phyloP scores from a whole-genome alignment of 2,113 vertebrate species.

The Hemibagrus wyckioides region DNA sequence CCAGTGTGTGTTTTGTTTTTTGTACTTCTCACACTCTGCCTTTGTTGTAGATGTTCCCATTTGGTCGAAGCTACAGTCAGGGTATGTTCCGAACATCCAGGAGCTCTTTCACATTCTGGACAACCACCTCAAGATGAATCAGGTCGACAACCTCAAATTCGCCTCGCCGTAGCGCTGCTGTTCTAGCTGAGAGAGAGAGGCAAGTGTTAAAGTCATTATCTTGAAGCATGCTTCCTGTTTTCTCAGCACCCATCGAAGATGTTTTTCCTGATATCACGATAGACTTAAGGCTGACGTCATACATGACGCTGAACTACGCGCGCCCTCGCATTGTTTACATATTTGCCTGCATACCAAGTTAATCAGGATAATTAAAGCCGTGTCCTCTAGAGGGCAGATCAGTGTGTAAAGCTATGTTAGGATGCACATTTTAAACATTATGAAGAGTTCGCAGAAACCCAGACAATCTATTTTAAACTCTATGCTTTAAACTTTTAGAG shows the following conservation, averaged over 20 bases:
- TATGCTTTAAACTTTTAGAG: not conserved
- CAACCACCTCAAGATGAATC: conserved; percentile 76
- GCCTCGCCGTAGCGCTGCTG: conserved; percentile 60
- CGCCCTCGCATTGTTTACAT: not conserved
- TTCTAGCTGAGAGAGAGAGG: conserved; percentile 49
- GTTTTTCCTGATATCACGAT: not conserved
- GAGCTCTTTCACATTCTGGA: conserved; percentile 78
- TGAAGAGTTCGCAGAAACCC: not conserved
- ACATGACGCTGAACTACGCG: not conserved
- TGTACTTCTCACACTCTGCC: not conserved
- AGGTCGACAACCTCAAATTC: conserved; percentile 66
- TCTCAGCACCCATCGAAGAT: not conserved
- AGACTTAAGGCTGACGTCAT: not conserved
- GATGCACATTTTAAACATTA: not conserved
- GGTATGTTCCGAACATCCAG: conserved; percentile 76
- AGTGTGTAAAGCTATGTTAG: not conserved
- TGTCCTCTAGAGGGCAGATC: not conserved
- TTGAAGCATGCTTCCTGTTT: not conserved
- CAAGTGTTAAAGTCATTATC: conserved; percentile 40
- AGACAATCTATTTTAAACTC: no score
- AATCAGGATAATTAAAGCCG: not conserved
- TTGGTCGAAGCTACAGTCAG: conserved; percentile 79
- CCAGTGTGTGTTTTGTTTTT: not conserved
- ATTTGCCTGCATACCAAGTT: not conserved
- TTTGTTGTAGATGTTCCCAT: conserved; percentile 69